Base-by-base conservation (phyloP, 2,797 vertebrate genomes). In the Eupleurogrammus muticus region DNA sequence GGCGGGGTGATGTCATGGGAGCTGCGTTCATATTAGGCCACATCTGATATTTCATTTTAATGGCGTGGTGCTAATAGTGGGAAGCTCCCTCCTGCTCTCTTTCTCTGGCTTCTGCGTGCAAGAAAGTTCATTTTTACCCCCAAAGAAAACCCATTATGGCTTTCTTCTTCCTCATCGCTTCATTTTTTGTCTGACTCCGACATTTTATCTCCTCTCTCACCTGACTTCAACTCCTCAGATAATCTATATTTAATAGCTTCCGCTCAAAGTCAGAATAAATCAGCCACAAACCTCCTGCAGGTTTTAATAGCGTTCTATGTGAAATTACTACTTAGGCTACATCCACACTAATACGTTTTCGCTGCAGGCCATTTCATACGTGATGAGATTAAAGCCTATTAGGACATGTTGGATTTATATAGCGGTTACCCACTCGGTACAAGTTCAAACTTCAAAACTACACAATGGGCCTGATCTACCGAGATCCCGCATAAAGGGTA, bases 31-130 rank as follows among this genome's bases (percentile, higher is more conserved):
- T 70, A 70, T 79, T 72, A 11, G 62, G n/a, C 65, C 64, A 68
- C 81, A 84, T 87, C 88, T 87, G 85, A 91, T 83, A 86, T 87
- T 86, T 86, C 85, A 87, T 73, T 90, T 83, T 82, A 88, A 88
- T 84, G 58, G 84, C 59, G 62, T 66, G 66, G 71, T 83, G 81
- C 86, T 89, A 83, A 86, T 80, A 61, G 46, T 59, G 61, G 40
- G 49, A 50, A 60, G 68, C 34, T 35, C 66, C 16, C 36, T 1
- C 35, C 9, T 11, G 0, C 35, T 38, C 11, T 28, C 28, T 42
- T 5, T 42, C 4, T 42, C 5, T 40, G 38, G 38, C 12, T 4
- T 40, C 1, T 44, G 16, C 16, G 40, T 44, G 40, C n/a, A n/a
- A n/a, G n/a, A n/a, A n/a, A 56, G 32, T 51, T 23, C 59, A 14